A percentile compares a stretch with the other conserved stretches of the same genome.
Evolutionary conservation across 2,888 invertebrate genomes (phyloP).

Genomic region (Lacanobia wlatinum): DNA sequence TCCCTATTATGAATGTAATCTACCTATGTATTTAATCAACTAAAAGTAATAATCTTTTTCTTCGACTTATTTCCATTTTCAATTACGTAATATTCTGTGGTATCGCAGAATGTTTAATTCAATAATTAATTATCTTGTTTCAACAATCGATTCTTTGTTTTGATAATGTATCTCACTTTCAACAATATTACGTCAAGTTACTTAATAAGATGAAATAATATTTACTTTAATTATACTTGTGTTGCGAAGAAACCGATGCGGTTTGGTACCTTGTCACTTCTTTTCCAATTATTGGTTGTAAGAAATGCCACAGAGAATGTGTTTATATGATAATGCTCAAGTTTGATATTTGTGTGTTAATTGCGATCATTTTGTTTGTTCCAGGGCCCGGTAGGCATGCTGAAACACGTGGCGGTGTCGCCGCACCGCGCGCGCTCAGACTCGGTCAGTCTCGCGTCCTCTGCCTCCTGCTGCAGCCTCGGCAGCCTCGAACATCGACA

Average conservation of each 20-base stretch:
- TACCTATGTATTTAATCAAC: background rate
- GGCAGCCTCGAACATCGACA: constrained; percentile 92
- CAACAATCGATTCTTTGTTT: constrained; percentile 5
- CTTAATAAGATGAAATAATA: background rate
- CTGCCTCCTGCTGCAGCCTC: constrained; percentile 93
- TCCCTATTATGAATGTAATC: too few species aligned
- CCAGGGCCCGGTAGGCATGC: constrained; percentile 90
- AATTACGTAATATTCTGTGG: too few species aligned
- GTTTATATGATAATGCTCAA: too few species aligned
- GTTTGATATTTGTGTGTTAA: background rate
- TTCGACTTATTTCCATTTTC: too few species aligned
- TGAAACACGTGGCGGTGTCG: constrained; percentile 97
- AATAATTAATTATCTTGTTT: background rate
- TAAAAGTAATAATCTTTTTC: too few species aligned
- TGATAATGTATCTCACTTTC: background rate
- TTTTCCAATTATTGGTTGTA: too few species aligned
- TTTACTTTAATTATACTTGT: background rate
- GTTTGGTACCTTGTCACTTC: background rate
- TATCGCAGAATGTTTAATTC: background rate
- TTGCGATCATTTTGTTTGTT: constrained; percentile 6
- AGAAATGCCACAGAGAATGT: too few species aligned
- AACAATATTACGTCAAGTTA: background rate
- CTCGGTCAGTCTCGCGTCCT: constrained; percentile 95
- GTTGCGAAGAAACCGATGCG: background rate
- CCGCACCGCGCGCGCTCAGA: constrained; percentile 96